Evolutionary conservation across 2,797 vertebrate species (phyloP).

Genomic region (Cephalopachus bancanus): DNA sequence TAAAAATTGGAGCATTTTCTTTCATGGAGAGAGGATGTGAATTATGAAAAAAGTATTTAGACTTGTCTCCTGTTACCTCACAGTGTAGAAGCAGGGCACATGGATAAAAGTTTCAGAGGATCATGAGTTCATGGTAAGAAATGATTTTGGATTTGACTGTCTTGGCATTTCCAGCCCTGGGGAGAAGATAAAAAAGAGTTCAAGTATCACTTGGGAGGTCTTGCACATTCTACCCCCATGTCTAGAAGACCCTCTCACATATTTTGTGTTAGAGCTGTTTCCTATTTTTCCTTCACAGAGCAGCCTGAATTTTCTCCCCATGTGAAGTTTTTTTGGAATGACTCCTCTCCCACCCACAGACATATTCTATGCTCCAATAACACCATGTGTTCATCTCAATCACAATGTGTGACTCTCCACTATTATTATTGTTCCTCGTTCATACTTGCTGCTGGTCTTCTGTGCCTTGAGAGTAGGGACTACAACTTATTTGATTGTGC

Average conservation of each 20-base stretch:
- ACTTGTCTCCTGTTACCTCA: constrained; percentile 40
- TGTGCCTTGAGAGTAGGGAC: not conserved
- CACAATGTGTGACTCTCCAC: not conserved
- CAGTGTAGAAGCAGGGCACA: not conserved
- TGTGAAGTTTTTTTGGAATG: not conserved
- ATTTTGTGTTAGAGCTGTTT: not conserved
- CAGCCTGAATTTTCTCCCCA: not conserved
- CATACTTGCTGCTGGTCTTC: not conserved
- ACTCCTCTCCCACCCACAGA: not conserved
- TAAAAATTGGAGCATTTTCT: constrained; percentile 26
- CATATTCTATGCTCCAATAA: not conserved
- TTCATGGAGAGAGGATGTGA: constrained; percentile 47
- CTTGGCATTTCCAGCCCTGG: constrained; percentile 2
- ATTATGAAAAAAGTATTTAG: constrained; percentile 34
- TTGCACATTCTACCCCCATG: not conserved
- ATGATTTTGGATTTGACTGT: not conserved
- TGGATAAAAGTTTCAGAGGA: not conserved
- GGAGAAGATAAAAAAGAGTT: not conserved
- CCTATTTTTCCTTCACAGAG: not conserved
- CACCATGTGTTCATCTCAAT: not conserved
- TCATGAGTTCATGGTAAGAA: not conserved
- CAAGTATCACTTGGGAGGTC: not conserved
- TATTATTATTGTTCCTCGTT: not conserved
- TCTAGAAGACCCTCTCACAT: not conserved
- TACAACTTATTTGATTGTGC: not conserved